Evolutionary conservation across 2,888 invertebrate species (phyloP), one percentile per base, ranked within the genome.

Genomic region (Cephus rjabovi): DNA sequence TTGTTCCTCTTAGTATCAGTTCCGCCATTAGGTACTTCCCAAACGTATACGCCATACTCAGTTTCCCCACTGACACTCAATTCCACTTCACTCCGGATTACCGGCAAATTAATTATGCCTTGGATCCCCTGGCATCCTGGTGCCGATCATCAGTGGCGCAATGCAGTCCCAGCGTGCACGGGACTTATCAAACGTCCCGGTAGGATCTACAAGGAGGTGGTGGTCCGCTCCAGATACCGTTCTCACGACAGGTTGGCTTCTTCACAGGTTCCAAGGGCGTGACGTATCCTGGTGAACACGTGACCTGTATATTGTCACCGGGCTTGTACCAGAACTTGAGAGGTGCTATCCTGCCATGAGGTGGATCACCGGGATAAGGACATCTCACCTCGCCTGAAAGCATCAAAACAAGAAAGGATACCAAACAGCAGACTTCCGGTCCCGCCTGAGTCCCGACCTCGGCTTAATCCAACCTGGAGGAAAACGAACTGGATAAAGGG

Each of bases 281-380:
- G 80, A 94, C 93, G 89, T 93, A 95, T 69, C 95, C 95, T 11
- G 94, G 94, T 78, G 94, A 93, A 87, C 96, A 96, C 78, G 94
- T 94, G 75, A 95, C 94, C 88, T 94, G 94, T 83, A 95, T 92
- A 83, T 94, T 94, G 88, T 96, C 95, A 56, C 95, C 95, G 23
- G 95, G 95, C 89, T 95, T 95, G 91, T 95, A 96, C 89, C 95
- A 94, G 91, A 95, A 95, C 89, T 95, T 95, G 76, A 95, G 93
- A 34, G 96, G 96, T 3, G 94, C 94, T 86, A 95, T 94, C 78
- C 94, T 92, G 9, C 96, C 96, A 87, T 95, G 95, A 79, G 94
- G 94, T 35, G 95, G 95, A 89, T 95, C 95, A 15, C 95, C 95
- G 12, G 95, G 94, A 89, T 95, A 95, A 34, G 95, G 94, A 90